phyloP scores from a whole-genome alignment of 2,797 vertebrate species.

The Leuciscus waleckii region DNA sequence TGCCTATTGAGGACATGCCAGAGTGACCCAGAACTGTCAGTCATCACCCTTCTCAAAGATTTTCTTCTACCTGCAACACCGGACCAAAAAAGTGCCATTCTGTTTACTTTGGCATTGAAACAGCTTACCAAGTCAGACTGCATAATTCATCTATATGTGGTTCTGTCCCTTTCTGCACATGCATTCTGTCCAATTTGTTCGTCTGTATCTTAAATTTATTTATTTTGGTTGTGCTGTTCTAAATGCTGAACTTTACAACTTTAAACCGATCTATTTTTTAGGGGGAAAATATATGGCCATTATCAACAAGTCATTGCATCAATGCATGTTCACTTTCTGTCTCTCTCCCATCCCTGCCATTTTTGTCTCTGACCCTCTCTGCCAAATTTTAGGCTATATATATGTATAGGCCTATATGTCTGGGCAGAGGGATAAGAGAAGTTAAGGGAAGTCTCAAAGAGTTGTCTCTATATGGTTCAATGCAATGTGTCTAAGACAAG shows the following conservation, averaged over 20 bases:
- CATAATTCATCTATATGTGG: neutral
- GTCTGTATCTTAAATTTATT: neutral
- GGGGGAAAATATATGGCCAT: neutral
- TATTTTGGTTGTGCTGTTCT: neutral
- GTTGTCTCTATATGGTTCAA: neutral
- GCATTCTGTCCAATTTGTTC: neutral
- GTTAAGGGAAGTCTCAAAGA: neutral
- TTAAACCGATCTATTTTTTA: neutral
- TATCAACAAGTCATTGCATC: neutral
- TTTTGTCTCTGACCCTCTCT: slow-evolving; percentile 5
- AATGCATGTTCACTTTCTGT: neutral
- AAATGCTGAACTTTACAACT: neutral
- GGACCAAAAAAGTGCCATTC: slow-evolving; percentile 26
- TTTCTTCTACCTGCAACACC: neutral
- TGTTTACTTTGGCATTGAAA: slow-evolving; percentile 21
- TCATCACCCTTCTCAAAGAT: slow-evolving; percentile 37
- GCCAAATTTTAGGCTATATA: neutral
- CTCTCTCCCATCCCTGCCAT: neutral
- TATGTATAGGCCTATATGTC: neutral
- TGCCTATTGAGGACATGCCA: slow-evolving; percentile 22
- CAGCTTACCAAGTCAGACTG: neutral
- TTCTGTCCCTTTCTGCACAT: neutral
- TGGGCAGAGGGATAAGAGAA: neutral
- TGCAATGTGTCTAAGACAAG: neutral
- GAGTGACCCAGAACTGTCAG: slow-evolving; percentile 16